Evolutionary conservation across 2,797 vertebrate genomes (phyloP), one percentile per base, ranked within the genome.

Genomic region (Apodemus agrarius): DNA sequence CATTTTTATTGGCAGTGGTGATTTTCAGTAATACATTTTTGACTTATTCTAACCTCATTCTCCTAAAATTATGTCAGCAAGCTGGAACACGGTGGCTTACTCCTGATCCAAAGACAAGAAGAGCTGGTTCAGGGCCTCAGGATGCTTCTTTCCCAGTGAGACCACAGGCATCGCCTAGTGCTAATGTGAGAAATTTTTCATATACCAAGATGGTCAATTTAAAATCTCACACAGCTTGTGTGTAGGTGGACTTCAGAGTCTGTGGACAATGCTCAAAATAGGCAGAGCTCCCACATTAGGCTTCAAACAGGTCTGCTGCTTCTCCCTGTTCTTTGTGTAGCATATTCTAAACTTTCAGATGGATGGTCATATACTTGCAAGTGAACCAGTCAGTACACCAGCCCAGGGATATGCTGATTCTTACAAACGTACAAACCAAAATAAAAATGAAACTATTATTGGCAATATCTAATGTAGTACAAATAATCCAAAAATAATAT

Each of bases 391-490:
- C 26, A 57, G 22, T 76, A 61, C 1, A 24, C 24, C 22, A 65
- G 11, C 46, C 72, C 69, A 14, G 6, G 2, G 29, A 57, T 46
- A 31, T 40, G 65, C 24, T 79, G 11, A 26, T 12, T 19, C 29
- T 11, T 21, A 9, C 22, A 89, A 59, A 37, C 0, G 61, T 10
- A 17, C 78, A 63, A 10, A 79, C 19, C 49, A 65, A 88, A 91
- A 89, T 63, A 95, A 90, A 97, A 93, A 54, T 26, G 26, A 95
- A 72, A 61, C 75, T 92, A 40, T 92, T 67, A 10, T 75, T 91
- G 93, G 87, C 43, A 49, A n/a, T 92, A 61, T 90, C 81, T 21
- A 49, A 37, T 17, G 1, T 9, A 19, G 67, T 21, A 19, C 34
- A 37, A 37, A 72, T 21, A 21, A 37, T 72, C 19, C 7, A 8